Base-by-base conservation (phyloP, 1,140 invertebrate species). In the Schlechtendalia chinensis region DNA sequence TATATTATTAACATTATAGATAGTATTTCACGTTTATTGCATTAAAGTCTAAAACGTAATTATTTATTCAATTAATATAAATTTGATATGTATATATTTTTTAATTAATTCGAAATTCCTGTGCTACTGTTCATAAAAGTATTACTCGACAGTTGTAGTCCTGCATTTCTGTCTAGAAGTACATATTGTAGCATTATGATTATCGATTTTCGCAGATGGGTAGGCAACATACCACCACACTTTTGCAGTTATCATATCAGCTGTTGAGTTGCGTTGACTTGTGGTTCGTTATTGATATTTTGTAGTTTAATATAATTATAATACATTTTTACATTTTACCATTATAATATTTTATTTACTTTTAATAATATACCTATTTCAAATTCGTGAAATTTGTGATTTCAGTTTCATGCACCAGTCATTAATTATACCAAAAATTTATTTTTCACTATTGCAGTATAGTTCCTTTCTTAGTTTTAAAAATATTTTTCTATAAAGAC, bases 161-260 rank as follows among this genome's bases (percentile, higher is more conserved):
- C 65, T 67, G 65, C n/a, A 47, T 67, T 45, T 1, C 32, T 11
- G 19, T 45, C 32, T 39, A 1, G 11, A 32, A 8, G 61, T 19
- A 19, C 8, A 39, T 39, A 50, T 14, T 50, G 3, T 58, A 17
- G 5, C 27, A 39, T 67, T 22, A 8, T 72, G 24, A 27, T 72
- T 72, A 72, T 72, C 24, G 69, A 72, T 72, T 50, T 10, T 50
- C 47, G 1, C 11, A 50, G 5, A 50, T 11, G 47, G 12, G 47
- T 50, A 50, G 11, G 12, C 47, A 1, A 5, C 47, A 8, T 50
- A 50, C 14, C 14, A 50, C 47, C 47, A 11, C 3, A 39, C 32
- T 39, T 4, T 39, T 39, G 16, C 16, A 54, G 69, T 72, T 72
- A 72, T 72, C 69, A 54, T 72, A 72, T 72, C 47, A 72, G 69